Evolutionary conservation across 2,888 invertebrate genomes (phyloP), one percentile per base, ranked within the genome.

Genomic region (Allolobophora icterica): DNA sequence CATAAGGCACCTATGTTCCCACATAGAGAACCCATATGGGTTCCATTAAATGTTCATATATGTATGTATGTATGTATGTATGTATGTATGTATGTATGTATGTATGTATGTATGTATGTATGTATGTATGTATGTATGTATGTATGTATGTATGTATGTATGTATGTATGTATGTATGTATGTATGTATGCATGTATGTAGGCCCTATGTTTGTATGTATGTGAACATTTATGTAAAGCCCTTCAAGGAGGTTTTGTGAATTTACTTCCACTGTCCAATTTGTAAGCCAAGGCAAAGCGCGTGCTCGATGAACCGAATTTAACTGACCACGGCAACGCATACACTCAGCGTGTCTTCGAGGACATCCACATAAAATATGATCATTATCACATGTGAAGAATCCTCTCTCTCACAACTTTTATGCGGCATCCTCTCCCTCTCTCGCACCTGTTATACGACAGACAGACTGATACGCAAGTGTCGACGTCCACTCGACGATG

Each of bases 111-210:
- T 84, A 84, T 84, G 15, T 84, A 84, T 84, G 13, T 24, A 13
- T 21, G n/a, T 15, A 30, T 17, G 21, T 33, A 84, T 15, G n/a
- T 24, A 84, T 52, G 52, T 52, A 52, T 52, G 52, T 52, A 52
- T 52, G 52, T 52, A 52, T 52, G 52, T 42, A 87, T 90, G 84
- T 40, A 87, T 38, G 84, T 33, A 34, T 84, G 87, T 84, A 40
- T 90, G 45, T n/a, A 52, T 90, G 34, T 84, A 45, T 87, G 84
- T 45, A 52, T 34, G 84, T 84, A 33, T 89, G 89, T 87, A n/a
- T 90, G 84, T 42, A 35, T 87, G 71, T 42, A 45, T 45, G 13
- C 19, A 19, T 45, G 15, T n/a, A n/a, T 13, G 15, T 45, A 45
- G 13, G 45, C 19, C n/a, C 5, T 45, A 45, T 45, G 45, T 13